phyloP scores from a whole-genome alignment of 1,140 invertebrate genomes.

The Macrocentrus cingulum region DNA sequence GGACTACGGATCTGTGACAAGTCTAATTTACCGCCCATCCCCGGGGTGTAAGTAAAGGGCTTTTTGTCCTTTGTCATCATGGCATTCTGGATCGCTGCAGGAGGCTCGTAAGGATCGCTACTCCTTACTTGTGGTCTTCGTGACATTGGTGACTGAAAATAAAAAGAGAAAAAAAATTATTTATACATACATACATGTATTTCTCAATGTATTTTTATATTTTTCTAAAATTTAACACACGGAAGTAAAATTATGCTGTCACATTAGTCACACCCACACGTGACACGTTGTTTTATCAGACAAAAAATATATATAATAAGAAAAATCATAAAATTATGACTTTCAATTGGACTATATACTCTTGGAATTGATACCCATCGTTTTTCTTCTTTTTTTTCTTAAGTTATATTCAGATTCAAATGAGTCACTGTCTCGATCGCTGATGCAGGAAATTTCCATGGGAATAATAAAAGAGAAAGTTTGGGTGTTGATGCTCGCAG shows the following conservation, averaged over 20 bases:
- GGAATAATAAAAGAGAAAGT: slow-evolving; percentile 11
- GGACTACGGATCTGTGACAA: slow-evolving; percentile 87
- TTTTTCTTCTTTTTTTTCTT: no score
- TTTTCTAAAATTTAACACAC: no score
- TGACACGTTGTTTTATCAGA: no score
- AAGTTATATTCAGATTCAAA: no score
- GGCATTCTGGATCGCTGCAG: slow-evolving; percentile 86
- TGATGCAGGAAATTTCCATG: not conserved
- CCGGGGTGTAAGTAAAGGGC: slow-evolving; percentile 92
- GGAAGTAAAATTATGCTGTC: no score
- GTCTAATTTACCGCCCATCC: slow-evolving; percentile 76
- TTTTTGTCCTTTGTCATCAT: slow-evolving; percentile 96
- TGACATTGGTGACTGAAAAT: slow-evolving; percentile 17
- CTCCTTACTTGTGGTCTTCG: slow-evolving; percentile 30
- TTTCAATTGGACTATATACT: no score
- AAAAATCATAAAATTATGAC: no score
- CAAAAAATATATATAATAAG: no score
- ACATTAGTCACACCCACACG: no score
- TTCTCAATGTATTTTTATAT: not conserved
- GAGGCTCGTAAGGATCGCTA: slow-evolving; percentile 66
- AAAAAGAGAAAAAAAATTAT: not conserved
- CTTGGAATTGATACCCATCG: no score
- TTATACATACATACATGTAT: no score
- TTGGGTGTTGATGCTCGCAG: slow-evolving; percentile 3
- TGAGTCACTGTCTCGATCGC: not conserved